Evolutionary conservation across 2,797 vertebrate genomes (phyloP), one percentile per base, ranked within the genome.

Genomic region (Alectoris magna): DNA sequence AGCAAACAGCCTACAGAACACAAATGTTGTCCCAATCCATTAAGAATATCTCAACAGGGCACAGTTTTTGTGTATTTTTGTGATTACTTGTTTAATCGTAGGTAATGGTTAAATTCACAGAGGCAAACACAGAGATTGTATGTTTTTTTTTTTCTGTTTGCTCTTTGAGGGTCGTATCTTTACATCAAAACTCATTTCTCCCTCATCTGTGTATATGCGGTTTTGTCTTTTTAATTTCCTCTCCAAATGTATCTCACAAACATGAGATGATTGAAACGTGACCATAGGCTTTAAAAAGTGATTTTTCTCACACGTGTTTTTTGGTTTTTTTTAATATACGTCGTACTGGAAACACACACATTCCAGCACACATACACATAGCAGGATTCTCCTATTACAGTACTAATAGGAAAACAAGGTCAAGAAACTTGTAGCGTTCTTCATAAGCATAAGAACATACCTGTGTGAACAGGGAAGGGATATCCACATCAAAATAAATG

Each of bases 21-120:
- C 84, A 91, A 84, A 49, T 17, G 2, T 92, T 96, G 97, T 97
- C 96, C 95, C 21, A 21, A 86, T 88, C 88, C 82, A 94, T 97
- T 97, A 95, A 95, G 91, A 97, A 89, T 72, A 55, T 96, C 96
- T 91, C 96, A 97, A 92, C 93, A 94, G 97, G 95, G 89, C 78
- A 93, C 83, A 67, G 24, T 94, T 96, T 66, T 26, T 94, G 71
- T 91, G 90, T 76, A 89, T 53, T 95, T 97, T 97, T 96, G 82
- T 96, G 95, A 97, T 95, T 96, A 94, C 90, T 93, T 96, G 95
- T 96, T 97, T 97, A 97, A 94, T 93, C 15, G 0, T 39, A 90
- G 93, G 89, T 93, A 96, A 95, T 89, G 95, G 94, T 96, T 97
- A 97, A 94, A 97, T 87, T 96, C 95, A 94, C 83, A 95, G 88